phyloP scores from a whole-genome alignment of 2,888 invertebrate genomes.

The Pinctada fucata region DNA sequence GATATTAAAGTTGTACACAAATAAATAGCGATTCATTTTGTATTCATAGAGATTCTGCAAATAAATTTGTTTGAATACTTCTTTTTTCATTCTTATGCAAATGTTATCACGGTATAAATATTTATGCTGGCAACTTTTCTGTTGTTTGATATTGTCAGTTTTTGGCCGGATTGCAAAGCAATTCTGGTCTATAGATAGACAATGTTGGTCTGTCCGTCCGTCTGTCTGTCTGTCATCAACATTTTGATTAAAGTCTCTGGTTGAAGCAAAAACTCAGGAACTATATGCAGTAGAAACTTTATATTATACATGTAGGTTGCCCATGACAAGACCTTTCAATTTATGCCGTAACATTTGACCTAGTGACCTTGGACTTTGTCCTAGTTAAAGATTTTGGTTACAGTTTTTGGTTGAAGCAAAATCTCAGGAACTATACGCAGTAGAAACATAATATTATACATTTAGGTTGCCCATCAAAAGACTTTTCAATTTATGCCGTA shows the following conservation, averaged over 20 bases:
- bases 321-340: not conserved
- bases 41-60: too few species aligned
- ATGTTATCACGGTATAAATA: too few species aligned
- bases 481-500: not conserved
- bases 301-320: not conserved
- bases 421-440: too few species aligned
- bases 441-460: not conserved
- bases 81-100: too few species aligned
- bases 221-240: not conserved
- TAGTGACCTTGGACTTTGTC: not conserved
- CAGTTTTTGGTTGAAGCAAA: too few species aligned
- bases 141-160: not conserved
- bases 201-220: not conserved
- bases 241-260: not conserved
- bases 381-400: not conserved
- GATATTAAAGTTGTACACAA: too few species aligned
- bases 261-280: not conserved
- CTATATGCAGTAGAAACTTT: not conserved
- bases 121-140: too few species aligned
- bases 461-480: not conserved
- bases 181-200: not conserved
- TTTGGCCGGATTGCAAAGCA: not conserved
- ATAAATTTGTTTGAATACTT: too few species aligned
- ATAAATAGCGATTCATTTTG: too few species aligned
- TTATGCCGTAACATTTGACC: not conserved